phyloP scores from a whole-genome alignment of 2,888 invertebrate species.

The Amiota mariae region DNA sequence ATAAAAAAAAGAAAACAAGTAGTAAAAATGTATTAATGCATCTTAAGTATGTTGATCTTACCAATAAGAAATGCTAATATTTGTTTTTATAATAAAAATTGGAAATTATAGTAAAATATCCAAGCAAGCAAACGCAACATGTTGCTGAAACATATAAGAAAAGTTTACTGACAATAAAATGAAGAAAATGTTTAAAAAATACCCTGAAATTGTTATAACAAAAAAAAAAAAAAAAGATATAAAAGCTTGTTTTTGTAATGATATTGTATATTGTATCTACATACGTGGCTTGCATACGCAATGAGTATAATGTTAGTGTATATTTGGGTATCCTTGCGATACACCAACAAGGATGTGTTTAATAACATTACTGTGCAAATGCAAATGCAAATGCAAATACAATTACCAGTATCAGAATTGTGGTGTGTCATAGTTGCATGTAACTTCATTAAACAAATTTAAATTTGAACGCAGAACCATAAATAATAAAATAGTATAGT shows the following conservation, averaged over 20 bases:
- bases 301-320: neutral
- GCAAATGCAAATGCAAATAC: conserved; percentile 9
- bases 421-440: neutral
- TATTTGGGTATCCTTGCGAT: neutral
- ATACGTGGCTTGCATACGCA: neutral
- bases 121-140: neutral
- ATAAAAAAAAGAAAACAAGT: neutral
- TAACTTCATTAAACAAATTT: conserved; percentile 30
- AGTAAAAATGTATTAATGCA: neutral
- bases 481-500: conserved; percentile 3
- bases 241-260: neutral
- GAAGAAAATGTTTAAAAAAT: neutral
- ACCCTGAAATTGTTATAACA: neutral
- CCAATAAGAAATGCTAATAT: conserved; percentile 6
- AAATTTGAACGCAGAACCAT: conserved; percentile 24
- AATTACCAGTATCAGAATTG: neutral
- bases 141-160: conserved; percentile 1
- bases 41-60: neutral
- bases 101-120: neutral
- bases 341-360: conserved; percentile 4
- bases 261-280: neutral
- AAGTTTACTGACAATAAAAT: neutral
- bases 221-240: neutral
- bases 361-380: conserved; percentile 11
- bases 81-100: neutral